Evolutionary conservation across 1,140 invertebrate genomes (phyloP).

Genomic region (Penaeus indicus): DNA sequence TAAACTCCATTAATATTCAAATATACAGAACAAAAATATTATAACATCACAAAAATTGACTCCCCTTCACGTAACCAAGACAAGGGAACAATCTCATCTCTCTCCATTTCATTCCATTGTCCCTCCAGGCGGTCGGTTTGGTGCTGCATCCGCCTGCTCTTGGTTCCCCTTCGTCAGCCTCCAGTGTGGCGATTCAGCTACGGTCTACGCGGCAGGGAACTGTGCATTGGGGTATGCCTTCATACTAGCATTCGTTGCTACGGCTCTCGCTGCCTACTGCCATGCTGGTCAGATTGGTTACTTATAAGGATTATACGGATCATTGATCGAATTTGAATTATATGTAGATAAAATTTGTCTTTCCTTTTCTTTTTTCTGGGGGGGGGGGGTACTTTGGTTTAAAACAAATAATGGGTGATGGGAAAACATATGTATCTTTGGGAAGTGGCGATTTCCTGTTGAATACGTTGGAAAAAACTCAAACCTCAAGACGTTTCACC

Average conservation of each 20-base stretch:
- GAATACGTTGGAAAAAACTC: too few species aligned
- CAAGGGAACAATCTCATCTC: too few species aligned
- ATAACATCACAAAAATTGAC: too few species aligned
- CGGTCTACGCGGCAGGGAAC: constrained; percentile 68
- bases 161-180: constrained; percentile 70
- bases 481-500: too few species aligned
- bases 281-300: constrained; percentile 69
- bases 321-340: constrained; percentile 65
- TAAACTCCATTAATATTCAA: too few species aligned
- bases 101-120: constrained; percentile 43
- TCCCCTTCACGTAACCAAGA: too few species aligned
- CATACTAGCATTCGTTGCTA: constrained; percentile 71
- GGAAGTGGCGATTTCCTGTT: too few species aligned
- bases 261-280: constrained; percentile 71
- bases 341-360: constrained; percentile 28
- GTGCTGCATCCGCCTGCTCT: constrained; percentile 71
- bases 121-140: constrained; percentile 68
- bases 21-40: too few species aligned
- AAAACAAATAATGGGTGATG: too few species aligned
- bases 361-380: too few species aligned
- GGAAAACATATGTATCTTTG: too few species aligned
- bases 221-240: constrained; percentile 72
- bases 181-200: constrained; percentile 69
- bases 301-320: constrained; percentile 65
- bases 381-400: too few species aligned